Base-by-base conservation (phyloP, 2,888 invertebrate genomes). In the Stenotaenia linearis region DNA sequence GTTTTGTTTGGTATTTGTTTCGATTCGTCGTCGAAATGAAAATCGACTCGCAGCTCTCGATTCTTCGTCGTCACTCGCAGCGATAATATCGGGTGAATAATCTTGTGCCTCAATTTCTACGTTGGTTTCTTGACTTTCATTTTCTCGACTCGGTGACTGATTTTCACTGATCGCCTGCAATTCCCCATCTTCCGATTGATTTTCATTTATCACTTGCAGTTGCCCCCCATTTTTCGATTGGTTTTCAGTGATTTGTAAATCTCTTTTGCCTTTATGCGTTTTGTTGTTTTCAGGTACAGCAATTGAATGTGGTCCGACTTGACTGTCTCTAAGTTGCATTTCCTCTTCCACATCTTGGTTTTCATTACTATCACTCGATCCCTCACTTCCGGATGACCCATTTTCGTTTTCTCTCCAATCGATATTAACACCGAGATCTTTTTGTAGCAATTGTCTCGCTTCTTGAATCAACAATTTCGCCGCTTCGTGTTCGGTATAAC, bases 401-500 rank as follows among this genome's bases (percentile, higher is more conserved):
- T 37, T 21, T 18, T 35, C 30, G 35, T 4, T 76, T 50, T 78
- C 25, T 6, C 35, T 10, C 80, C 80, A 81, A 0, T 83, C 83
- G 80, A 82, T 81, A 23, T 88, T 88, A 5, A 92, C 88, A 2
- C 93, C 93, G 82, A 95, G 90, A 87, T 94, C 93, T 83, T 90
- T 89, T 86, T 92, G 88, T 7, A 91, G 85, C 80, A 90, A 90
- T 82, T 89, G 88, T 84, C 94, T 90, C 30, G 97, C 96, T 86
- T 95, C 95, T 21, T 87, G 84, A 23, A 96, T 91, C 23, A 97
- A 88, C 82, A 93, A 88, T 80, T 89, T 86, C 3, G 97, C 95
- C 5, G 96, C 96, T 86, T 96, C 92, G 79, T 88, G 89, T 79
- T 93, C 92, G 0, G 94, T 94, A 83, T 96, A 86, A 37, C 94